A percentile compares a stretch with the other conserved stretches of the same genome.
Evolutionary conservation across 92 coral and sea anemone genomes (phyloP).

Genomic region (Umimayanthus kanabou): DNA sequence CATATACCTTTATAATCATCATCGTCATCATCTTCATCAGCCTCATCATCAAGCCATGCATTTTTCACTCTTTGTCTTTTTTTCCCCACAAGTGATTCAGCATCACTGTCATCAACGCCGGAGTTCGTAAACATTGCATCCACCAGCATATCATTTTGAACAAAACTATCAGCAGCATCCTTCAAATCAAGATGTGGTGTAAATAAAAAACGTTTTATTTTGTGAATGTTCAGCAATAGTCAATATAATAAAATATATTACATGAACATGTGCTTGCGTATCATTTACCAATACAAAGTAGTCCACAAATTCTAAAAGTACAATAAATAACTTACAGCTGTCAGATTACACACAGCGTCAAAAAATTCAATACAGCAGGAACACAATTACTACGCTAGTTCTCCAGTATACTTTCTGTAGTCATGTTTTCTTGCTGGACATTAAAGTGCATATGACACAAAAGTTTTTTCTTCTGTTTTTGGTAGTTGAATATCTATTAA

Average conservation of each 20-base stretch:
- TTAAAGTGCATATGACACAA: too few relatives aligned
- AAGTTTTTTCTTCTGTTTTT: too few relatives aligned
- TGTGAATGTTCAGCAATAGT: background rate
- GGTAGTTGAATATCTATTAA: too few relatives aligned
- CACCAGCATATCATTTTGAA: conserved; percentile 54
- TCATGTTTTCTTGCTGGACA: too few relatives aligned
- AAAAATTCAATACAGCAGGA: too few relatives aligned
- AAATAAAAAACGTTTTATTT: too few relatives aligned
- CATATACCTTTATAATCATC: conserved; percentile 90
- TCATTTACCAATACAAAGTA: too few relatives aligned
- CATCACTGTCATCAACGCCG: conserved; percentile 84
- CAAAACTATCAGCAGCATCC: conserved; percentile 42
- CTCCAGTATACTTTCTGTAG: too few relatives aligned
- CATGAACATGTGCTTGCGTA: background rate
- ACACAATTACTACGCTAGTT: too few relatives aligned
- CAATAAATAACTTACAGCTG: too few relatives aligned
- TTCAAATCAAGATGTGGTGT: background rate
- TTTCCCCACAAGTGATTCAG: conserved; percentile 76
- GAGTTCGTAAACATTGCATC: conserved; percentile 49
- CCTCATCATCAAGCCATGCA: conserved; percentile 96
- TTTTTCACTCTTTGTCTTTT: conserved; percentile 78
- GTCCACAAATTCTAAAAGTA: background rate
- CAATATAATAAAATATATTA: too few relatives aligned
- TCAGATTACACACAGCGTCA: too few relatives aligned
- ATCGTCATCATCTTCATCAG: conserved; percentile 85